phyloP scores from a whole-genome alignment of 1,140 invertebrate species.

The Drosophila arawakana region DNA sequence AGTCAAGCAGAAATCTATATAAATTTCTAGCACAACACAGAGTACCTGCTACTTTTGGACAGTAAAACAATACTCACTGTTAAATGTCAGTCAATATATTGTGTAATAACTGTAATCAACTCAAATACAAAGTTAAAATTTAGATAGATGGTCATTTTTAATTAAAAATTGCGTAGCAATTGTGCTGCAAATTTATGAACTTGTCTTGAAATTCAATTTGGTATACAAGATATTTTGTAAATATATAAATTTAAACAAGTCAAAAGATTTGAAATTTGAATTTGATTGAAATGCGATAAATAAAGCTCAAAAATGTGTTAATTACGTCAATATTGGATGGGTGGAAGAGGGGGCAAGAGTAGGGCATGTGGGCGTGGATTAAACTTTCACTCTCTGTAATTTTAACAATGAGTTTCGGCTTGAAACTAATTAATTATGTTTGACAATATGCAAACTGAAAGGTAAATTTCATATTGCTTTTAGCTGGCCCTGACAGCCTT shows the following conservation, averaged over 20 bases:
- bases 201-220: neutral
- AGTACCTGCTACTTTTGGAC: too few relatives aligned
- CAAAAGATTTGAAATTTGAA: slow-evolving; percentile 7
- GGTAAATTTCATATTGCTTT: slow-evolving; percentile 48
- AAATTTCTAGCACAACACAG: too few relatives aligned
- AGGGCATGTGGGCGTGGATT: neutral
- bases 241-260: slow-evolving; percentile 3
- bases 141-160: neutral
- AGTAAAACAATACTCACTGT: too few relatives aligned
- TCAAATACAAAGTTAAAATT: neutral
- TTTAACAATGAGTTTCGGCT: slow-evolving; percentile 24
- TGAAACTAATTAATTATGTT: slow-evolving; percentile 75
- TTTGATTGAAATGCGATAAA: slow-evolving; percentile 41
- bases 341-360: neutral
- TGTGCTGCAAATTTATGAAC: neutral
- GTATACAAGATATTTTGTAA: neutral
- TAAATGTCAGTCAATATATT: neutral
- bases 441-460: slow-evolving; percentile 46
- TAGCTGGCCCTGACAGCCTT: slow-evolving; percentile 59
- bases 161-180: neutral
- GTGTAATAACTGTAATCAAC: neutral
- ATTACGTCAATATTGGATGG: slow-evolving; percentile 51
- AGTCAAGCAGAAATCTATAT: too few relatives aligned
- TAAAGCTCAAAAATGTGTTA: slow-evolving; percentile 53
- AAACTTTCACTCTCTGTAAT: slow-evolving; percentile 10